These are phyloP conservation scores for Temnothorax ravouxi DNA, from an alignment of 2,888 invertebrate species.

Conservation along the genomic window DNA sequence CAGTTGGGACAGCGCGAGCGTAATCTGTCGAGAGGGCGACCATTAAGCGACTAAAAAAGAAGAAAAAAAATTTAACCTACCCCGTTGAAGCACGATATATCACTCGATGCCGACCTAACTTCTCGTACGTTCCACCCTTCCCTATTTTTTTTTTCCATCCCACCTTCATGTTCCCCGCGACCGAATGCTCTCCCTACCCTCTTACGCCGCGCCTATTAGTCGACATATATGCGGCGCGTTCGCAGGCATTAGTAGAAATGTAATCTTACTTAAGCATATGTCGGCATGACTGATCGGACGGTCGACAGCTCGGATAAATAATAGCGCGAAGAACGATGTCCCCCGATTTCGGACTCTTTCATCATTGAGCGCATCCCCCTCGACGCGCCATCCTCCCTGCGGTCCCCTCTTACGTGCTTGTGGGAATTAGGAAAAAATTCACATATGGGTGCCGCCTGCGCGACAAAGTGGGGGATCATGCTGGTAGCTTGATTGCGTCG, in stretches of 20 bases:
- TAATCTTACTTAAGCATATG: constrained; percentile 86
- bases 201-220: constrained; percentile 64
- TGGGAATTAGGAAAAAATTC: constrained; percentile 80
- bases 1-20: constrained; percentile 79
- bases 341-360: constrained; percentile 60
- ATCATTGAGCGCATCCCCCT: constrained; percentile 51
- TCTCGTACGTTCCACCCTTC: constrained; percentile 50
- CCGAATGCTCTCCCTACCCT: constrained; percentile 42
- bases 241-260: constrained; percentile 84
- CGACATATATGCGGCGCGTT: constrained; percentile 63
- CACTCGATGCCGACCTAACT: constrained; percentile 74
- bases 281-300: constrained; percentile 84
- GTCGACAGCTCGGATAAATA: constrained; percentile 83
- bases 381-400: constrained; percentile 32
- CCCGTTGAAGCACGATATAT: constrained; percentile 78
- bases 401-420: constrained; percentile 64
- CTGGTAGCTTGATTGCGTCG: constrained; percentile 80
- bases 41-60: constrained; percentile 80
- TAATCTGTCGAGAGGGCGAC: constrained; percentile 84
- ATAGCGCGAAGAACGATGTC: constrained; percentile 73
- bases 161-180: constrained; percentile 44
- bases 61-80: constrained; percentile 63
- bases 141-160: constrained; percentile 56
- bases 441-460: constrained; percentile 80
- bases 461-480: constrained; percentile 72